Evolutionary conservation across 1,140 invertebrate species (phyloP).

Genomic region (Hylaeus volcanicus): DNA sequence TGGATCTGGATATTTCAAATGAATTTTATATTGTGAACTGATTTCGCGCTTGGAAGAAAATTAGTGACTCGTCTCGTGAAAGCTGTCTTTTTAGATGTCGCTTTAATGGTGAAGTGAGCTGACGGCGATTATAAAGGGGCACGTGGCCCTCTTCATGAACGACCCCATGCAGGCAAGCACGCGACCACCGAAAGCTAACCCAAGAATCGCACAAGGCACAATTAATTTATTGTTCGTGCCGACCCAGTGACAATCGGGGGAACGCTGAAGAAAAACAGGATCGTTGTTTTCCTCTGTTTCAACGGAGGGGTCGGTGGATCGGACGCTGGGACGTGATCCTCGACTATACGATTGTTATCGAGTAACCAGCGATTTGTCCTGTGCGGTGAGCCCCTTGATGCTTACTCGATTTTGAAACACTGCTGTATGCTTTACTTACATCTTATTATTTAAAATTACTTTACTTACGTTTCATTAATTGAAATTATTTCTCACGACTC

Average conservation of each 20-base stretch:
- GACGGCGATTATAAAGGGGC: constrained; percentile 71
- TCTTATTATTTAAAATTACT: too few relatives aligned
- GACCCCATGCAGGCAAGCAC: constrained; percentile 73
- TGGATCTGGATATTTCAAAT: constrained; percentile 1
- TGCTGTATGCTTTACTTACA: too few relatives aligned
- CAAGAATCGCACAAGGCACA: constrained; percentile 62
- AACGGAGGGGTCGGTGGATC: constrained; percentile 3
- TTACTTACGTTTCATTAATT: too few relatives aligned
- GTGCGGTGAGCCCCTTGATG: not conserved
- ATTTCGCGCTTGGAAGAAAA: not conserved
- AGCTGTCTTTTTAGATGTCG: constrained; percentile 58
- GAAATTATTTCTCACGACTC: too few relatives aligned
- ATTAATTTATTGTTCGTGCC: constrained; percentile 72
- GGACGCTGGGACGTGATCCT: constrained; percentile 39
- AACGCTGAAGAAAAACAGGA: constrained; percentile 52
- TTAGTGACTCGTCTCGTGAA: constrained; percentile 47
- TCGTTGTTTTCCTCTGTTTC: constrained; percentile 54
- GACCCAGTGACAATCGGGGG: constrained; percentile 59
- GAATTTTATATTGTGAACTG: not conserved
- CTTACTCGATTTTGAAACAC: not conserved
- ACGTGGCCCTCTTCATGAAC: constrained; percentile 68
- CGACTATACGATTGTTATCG: constrained; percentile 15
- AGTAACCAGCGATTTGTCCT: not conserved
- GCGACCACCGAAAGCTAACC: constrained; percentile 70
- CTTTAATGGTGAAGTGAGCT: constrained; percentile 37